Base-by-base conservation (phyloP, 2,113 vertebrate species). In the Piaya cayana region DNA sequence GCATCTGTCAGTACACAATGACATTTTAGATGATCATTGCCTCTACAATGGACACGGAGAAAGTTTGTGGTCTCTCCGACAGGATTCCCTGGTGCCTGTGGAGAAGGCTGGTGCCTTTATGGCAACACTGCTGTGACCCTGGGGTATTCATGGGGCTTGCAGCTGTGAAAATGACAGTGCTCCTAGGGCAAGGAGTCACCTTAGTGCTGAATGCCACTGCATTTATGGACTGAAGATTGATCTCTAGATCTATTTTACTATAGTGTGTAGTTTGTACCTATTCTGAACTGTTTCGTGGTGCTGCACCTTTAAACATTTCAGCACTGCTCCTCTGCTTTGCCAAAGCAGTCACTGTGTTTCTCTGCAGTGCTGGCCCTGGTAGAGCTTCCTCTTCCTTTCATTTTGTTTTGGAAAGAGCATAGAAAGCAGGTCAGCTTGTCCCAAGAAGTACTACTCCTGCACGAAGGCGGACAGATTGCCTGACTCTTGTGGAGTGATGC, bases 1-100 rank as follows among this genome's bases (percentile, higher is more conserved):
- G 11, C 68, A 69, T 47, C 47, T n/a, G 36, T 7, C 14, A 30
- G 42, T 5, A 29, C 37, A 34, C 15, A 17, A 29, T 30, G 14
- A 6, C 10, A 2, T 23, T 52, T 34, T 1, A 26, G 53, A 9
- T 1, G 2, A 18, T 2, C 3, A 0, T 1, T 19, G 29, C 43
- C 55, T 43, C 39, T 15, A 3, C 22, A 29, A 17, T 13, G 12
- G 47, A 52, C 50, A 25, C 0, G 2, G 11, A 26, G 32, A 3
- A 18, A 21, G 17, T 2, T 14, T 29, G 32, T 39, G 21, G 25
- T 8, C 15, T 52, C 55, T 42, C 81, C 6, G 32, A 10, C 0
- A 37, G 34, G 42, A 43, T 13, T 43, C 76, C 27, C 30, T 3
- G 37, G 20, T 2, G 37, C 6, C 30, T 4, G 64, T 8, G 23